Evolutionary conservation across 2,113 vertebrate genomes (phyloP).

Genomic region (Bambusicola thoracicus): DNA sequence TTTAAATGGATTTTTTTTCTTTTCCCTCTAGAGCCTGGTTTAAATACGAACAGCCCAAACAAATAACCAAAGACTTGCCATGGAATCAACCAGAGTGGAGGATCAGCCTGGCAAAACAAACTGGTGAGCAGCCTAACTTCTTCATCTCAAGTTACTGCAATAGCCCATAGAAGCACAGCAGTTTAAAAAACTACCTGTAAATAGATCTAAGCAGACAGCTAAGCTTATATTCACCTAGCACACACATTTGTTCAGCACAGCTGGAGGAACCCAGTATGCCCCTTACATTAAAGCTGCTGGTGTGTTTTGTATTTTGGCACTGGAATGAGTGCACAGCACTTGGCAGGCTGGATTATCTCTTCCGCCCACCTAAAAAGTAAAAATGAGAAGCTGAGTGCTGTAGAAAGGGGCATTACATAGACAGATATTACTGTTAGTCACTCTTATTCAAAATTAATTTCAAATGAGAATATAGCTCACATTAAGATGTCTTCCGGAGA

Average conservation of each 20-base stretch:
- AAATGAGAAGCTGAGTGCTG: conserved; percentile 2
- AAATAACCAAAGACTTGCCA: neutral
- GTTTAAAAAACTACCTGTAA: neutral
- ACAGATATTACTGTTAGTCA: neutral
- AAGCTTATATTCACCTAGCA: neutral
- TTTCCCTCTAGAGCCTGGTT: neutral
- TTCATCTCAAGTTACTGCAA: neutral
- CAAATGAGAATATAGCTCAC: neutral
- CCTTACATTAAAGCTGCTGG: neutral
- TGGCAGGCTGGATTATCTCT: neutral
- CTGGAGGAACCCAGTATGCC: neutral
- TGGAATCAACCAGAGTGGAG: neutral
- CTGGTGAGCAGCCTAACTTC: neutral
- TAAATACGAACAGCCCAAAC: neutral
- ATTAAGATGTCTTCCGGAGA: neutral
- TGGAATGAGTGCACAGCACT: neutral
- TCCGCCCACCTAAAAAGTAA: neutral
- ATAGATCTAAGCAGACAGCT: neutral
- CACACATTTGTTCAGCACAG: neutral
- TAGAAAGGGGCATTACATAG: neutral
- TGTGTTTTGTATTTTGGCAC: neutral
- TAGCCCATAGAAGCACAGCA: neutral
- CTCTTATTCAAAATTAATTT: neutral
- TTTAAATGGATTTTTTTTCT: neutral
- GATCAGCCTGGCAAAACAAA: neutral